Conservation (phyloP, 2,888 invertebrate species). For the Ecdyonurus torrentis region DNA sequence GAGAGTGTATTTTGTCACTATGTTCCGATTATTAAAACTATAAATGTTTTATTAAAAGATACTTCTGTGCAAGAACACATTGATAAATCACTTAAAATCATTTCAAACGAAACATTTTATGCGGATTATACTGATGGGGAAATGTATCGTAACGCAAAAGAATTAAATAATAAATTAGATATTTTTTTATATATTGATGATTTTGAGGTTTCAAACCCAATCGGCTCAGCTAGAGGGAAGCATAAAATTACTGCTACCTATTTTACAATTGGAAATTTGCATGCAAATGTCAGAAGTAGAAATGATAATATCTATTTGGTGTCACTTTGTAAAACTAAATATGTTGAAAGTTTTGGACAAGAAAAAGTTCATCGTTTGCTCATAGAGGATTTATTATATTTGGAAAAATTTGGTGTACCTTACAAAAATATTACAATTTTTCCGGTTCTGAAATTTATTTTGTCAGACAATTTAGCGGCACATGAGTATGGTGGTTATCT, state of each 20-base stretch:
- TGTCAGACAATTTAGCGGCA: not conserved
- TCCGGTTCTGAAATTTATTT: not conserved
- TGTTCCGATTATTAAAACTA: not conserved
- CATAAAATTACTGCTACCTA: not conserved
- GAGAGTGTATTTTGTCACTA: not conserved
- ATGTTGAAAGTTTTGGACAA: not conserved
- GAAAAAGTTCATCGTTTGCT: not conserved
- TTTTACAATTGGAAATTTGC: not conserved
- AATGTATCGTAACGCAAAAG: not conserved
- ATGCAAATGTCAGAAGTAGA: not conserved
- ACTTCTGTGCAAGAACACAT: not conserved
- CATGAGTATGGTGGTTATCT: not conserved
- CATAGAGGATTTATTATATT: not conserved
- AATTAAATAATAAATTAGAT: not conserved
- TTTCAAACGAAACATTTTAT: not conserved
- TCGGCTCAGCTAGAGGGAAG: not conserved
- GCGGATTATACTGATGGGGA: not conserved
- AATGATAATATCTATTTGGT: not conserved
- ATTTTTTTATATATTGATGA: not conserved
- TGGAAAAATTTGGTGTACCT: not conserved
- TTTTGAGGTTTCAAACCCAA: not conserved
- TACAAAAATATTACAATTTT: not conserved
- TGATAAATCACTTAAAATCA: not conserved
- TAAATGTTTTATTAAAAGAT: not conserved
- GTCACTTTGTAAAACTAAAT: not conserved